Base-by-base conservation (phyloP, 35 echinoderm and acorn worm species). In the Heliocidaris tuberculata region DNA sequence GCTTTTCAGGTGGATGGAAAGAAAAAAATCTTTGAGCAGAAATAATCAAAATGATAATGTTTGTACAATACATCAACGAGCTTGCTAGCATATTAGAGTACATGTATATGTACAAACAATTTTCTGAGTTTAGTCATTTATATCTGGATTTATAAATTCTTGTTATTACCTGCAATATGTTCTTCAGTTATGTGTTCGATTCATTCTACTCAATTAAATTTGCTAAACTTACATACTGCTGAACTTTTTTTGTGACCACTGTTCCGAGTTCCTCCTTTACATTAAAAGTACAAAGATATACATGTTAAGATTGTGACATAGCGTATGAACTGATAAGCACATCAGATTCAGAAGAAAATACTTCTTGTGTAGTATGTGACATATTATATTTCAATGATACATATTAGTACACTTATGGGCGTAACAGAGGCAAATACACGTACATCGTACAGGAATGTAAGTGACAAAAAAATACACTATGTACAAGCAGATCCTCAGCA, bases 391-490 rank as follows among this genome's bases (percentile, higher is more conserved):
- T 89, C 87, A 89, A 32, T 89, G 87, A 47, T 89, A 48, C 47
- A 89, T 78, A 42, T 9, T 89, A 89, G 87, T 89, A 89, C 87
- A 89, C 31, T 89, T 89, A 89, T 86, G 87, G 87, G 87, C 87
- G 35, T 89, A 89, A 47, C 65, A 78, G 65, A 78, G 65, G 21
- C 27, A 42, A 1, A 42, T 42, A 42, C 35, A 3, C 35, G 5
- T 78, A 78, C 65, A 78, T 6, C 27, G 65, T n/a, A 78, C 21
- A 27, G 87, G 87, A 89, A 89, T 89, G 87, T 89, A 30, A n/a
- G 27, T 78, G 21, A 78, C 21, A 27, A 8, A 24, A 19, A 13
- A 2, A 78, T 78, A 78, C 17, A 78, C 21, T 27, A 78, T 78
- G 27, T 78, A 78, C 65, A 78, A 17, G 27, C 10, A 13, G 52